A percentile compares a stretch with the other conserved stretches of the same genome.
phyloP scores from a whole-genome alignment of 2,888 invertebrate genomes.

The Lumbricus terrestris region DNA sequence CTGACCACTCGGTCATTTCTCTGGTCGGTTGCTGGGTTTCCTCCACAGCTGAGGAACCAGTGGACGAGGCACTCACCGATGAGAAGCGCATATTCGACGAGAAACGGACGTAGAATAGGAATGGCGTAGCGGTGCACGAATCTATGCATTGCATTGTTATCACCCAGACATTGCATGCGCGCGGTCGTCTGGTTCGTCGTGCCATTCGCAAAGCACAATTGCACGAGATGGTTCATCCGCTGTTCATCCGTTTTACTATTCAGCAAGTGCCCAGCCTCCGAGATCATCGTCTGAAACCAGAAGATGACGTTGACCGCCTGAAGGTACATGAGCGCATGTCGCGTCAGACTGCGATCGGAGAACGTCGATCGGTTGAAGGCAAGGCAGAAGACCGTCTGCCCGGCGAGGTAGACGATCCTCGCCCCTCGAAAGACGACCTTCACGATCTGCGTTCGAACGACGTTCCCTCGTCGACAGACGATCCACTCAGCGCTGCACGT shows the following conservation, averaged over 20 bases:
- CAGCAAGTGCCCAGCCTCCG: neutral
- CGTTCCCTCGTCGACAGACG: neutral
- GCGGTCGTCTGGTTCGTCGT: neutral
- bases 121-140: neutral
- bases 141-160: neutral
- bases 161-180: neutral
- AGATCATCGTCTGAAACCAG: neutral
- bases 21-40: neutral
- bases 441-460: neutral
- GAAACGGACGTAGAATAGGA: neutral
- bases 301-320: neutral
- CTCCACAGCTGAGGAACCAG: conserved; percentile 14
- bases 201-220: neutral
- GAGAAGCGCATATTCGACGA: neutral
- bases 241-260: too few relatives aligned
- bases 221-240: too few relatives aligned
- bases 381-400: conserved; percentile 4
- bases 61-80: neutral
- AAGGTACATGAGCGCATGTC: neutral
- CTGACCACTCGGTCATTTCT: neutral
- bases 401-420: neutral
- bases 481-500: neutral
- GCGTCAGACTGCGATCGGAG: neutral
- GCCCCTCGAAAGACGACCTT: neutral
- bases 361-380: neutral